Evolutionary conservation across 2,797 vertebrate genomes (phyloP).

Genomic region (Coregonus suidteri): DNA sequence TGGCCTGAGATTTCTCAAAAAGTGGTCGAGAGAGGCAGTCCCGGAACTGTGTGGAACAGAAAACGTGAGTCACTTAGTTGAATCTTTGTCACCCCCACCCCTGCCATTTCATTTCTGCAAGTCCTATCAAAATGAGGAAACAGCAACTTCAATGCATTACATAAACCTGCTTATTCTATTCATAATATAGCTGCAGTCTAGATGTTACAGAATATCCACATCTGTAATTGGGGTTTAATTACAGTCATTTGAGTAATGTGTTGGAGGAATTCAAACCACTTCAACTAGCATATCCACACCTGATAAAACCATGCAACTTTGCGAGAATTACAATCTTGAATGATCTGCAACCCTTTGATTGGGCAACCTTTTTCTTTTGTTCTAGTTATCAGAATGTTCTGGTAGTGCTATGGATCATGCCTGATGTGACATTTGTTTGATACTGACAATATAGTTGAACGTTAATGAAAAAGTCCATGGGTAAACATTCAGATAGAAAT

Average conservation of each 20-base stretch:
- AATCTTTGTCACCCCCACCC: background rate
- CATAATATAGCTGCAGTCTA: background rate
- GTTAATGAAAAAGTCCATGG: background rate
- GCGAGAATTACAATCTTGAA: background rate
- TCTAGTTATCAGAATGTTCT: background rate
- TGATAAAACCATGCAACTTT: background rate
- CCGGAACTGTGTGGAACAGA: conserved; percentile 8
- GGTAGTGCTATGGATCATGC: background rate
- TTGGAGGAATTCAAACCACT: background rate
- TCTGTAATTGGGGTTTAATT: background rate
- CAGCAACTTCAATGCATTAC: background rate
- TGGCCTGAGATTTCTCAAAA: background rate
- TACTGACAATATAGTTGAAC: background rate
- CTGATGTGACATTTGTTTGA: background rate
- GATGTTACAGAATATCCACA: background rate
- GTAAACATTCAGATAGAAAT: background rate
- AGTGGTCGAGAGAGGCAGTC: background rate
- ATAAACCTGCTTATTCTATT: background rate
- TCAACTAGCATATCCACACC: background rate
- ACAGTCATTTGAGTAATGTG: background rate
- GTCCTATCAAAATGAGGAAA: background rate
- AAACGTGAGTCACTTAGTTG: conserved; percentile 15
- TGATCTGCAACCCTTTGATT: background rate
- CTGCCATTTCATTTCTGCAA: background rate
- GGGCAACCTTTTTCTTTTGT: background rate